phyloP scores from a whole-genome alignment of 2,797 vertebrate genomes.

The Petrocephalus schoutedeni region DNA sequence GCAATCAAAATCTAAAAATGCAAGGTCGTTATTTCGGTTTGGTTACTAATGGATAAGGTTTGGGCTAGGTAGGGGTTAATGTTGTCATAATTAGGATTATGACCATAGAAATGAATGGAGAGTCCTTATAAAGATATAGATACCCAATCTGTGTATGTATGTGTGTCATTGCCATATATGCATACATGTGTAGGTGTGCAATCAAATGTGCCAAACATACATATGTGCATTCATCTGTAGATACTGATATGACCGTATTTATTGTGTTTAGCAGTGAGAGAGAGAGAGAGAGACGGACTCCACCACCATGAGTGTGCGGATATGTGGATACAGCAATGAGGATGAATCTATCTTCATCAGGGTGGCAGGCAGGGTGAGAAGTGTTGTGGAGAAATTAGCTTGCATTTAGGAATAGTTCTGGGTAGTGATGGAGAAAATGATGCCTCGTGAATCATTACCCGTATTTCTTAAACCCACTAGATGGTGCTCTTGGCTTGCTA shows the following conservation, averaged over 20 bases:
- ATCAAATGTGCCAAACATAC: background rate
- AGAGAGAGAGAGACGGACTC: slow-evolving; percentile 1
- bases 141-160: background rate
- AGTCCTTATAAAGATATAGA: background rate
- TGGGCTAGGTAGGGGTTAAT: background rate
- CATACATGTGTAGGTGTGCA: background rate
- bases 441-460: background rate
- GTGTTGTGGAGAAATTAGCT: background rate
- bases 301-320: background rate
- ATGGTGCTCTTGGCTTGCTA: background rate
- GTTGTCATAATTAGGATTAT: background rate
- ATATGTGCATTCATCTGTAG: background rate
- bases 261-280: background rate
- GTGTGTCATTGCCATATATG: background rate
- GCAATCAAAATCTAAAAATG: background rate
- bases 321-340: background rate
- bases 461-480: background rate
- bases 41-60: background rate
- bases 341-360: background rate
- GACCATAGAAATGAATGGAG: background rate
- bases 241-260: background rate
- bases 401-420: background rate
- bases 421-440: background rate
- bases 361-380: background rate
- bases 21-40: background rate